Evolutionary conservation across 1,140 invertebrate genomes (phyloP).

Genomic region (Habropoda laboriosa): DNA sequence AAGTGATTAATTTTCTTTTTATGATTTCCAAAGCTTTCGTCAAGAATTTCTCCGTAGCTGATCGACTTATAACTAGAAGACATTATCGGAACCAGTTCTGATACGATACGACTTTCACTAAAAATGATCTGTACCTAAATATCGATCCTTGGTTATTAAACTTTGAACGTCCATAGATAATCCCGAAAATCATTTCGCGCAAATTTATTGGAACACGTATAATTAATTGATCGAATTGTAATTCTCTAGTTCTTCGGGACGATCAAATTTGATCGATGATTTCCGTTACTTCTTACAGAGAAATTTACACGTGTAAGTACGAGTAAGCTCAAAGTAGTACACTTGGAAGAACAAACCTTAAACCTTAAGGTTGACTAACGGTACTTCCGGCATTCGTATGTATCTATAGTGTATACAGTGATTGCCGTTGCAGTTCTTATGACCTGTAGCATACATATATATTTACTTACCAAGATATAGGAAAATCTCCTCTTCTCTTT

Average conservation of each 20-base stretch:
- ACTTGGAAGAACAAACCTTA: conserved; percentile 65
- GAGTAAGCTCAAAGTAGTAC: conserved; percentile 38
- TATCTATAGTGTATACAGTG: conserved; percentile 55
- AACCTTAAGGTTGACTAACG: conserved; percentile 78
- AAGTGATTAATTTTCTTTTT: background rate
- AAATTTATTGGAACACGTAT: background rate
- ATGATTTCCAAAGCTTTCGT: background rate
- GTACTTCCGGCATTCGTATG: conserved; percentile 63
- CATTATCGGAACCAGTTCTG: background rate
- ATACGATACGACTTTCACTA: conserved; percentile 20
- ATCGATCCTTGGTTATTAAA: background rate
- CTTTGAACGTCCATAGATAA: background rate
- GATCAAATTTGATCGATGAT: background rate
- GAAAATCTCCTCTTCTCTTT: no score
- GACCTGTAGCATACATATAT: conserved; percentile 3
- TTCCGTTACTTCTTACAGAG: background rate
- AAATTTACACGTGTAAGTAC: conserved; percentile 16
- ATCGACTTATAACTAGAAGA: background rate
- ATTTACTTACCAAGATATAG: conserved; percentile 25
- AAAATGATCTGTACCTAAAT: conserved; percentile 16
- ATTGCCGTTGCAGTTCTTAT: conserved; percentile 68
- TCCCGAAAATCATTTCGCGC: background rate
- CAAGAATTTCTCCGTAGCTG: background rate
- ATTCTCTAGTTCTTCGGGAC: background rate
- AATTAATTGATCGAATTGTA: background rate